Percentiles rank a stretch among this genome's conserved stretches.
These are phyloP conservation scores for Hydractinia echinata DNA, from an alignment of 30 jellyfish, hydroid and myxozoan species.

Conservation along the genomic window DNA sequence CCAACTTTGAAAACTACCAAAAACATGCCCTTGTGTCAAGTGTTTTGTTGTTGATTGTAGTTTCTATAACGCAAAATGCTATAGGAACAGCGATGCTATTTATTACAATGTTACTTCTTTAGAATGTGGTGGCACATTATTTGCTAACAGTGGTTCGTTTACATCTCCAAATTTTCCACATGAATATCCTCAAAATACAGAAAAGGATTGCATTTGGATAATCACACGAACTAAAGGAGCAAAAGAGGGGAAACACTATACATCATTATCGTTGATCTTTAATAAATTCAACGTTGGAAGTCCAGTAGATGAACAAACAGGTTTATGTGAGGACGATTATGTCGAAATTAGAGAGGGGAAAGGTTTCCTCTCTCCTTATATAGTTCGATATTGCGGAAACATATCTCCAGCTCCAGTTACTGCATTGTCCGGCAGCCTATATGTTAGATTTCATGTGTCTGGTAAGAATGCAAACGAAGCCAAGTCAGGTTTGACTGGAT, in stretches of 20 bases:
- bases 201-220: conserved; percentile 78
- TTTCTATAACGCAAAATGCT: too few relatives aligned
- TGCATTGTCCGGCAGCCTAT: conserved; percentile 60
- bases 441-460: conserved; percentile 56
- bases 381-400: conserved; percentile 65
- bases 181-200: conserved; percentile 11
- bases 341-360: conserved; percentile 85
- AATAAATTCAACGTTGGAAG: conserved; percentile 70
- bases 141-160: conserved; percentile 45
- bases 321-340: conserved; percentile 66
- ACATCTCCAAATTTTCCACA: conserved; percentile 23
- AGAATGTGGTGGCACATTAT: conserved; percentile 86
- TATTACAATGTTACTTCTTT: too few relatives aligned
- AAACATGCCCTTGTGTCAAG: too few relatives aligned
- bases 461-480: conserved; percentile 22
- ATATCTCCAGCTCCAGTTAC: conserved; percentile 63
- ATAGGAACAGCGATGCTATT: too few relatives aligned
- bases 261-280: conserved; percentile 51
- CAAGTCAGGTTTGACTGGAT: conserved; percentile 22
- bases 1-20: too few relatives aligned
- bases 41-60: too few relatives aligned
- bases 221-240: conserved; percentile 25
- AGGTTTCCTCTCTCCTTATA: conserved; percentile 81
- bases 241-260: background rate
- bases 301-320: conserved; percentile 24